Evolutionary conservation across 2,888 invertebrate species (phyloP).

Genomic region (Hoplodrina blanda): DNA sequence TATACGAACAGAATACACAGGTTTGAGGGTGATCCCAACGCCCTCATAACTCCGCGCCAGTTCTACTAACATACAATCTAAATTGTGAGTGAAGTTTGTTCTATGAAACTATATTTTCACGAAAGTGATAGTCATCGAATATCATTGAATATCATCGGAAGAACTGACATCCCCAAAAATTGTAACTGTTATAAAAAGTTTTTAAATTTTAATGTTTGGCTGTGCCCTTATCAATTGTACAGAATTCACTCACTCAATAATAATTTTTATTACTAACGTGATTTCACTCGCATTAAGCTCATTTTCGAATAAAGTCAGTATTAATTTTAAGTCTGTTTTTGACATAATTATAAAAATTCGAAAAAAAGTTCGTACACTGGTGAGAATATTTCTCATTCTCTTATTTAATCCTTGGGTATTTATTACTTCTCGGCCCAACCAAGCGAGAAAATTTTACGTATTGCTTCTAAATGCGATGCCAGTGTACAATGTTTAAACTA

Average conservation of each 20-base stretch:
- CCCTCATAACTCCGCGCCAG: background rate
- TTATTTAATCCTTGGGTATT: background rate
- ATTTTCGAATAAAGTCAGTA: slow-evolving; percentile 45
- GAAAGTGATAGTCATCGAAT: background rate
- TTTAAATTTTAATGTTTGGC: slow-evolving; percentile 39
- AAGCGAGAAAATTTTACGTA: background rate
- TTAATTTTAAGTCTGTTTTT: slow-evolving; percentile 46
- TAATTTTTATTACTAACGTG: slow-evolving; percentile 4
- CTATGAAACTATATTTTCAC: slow-evolving; percentile 13
- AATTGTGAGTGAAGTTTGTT: too few relatives aligned
- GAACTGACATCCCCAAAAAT: slow-evolving; percentile 21
- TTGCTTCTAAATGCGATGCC: background rate
- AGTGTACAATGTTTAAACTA: slow-evolving; percentile 15
- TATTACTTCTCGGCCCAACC: background rate
- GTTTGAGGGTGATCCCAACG: background rate
- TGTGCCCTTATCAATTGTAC: slow-evolving; percentile 47
- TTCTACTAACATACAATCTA: background rate
- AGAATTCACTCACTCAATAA: slow-evolving; percentile 19
- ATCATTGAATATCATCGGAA: slow-evolving; percentile 9
- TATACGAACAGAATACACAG: background rate
- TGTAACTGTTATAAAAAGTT: slow-evolving; percentile 4
- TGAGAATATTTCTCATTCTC: background rate
- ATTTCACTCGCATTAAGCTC: slow-evolving; percentile 26
- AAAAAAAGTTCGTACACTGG: slow-evolving; percentile 26
- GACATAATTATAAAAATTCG: background rate